A percentile compares a stretch with the other conserved stretches of the same genome.
These are phyloP conservation scores for Cynaeus angustus DNA, from an alignment of 2,888 invertebrate species.

Conservation along the genomic window DNA sequence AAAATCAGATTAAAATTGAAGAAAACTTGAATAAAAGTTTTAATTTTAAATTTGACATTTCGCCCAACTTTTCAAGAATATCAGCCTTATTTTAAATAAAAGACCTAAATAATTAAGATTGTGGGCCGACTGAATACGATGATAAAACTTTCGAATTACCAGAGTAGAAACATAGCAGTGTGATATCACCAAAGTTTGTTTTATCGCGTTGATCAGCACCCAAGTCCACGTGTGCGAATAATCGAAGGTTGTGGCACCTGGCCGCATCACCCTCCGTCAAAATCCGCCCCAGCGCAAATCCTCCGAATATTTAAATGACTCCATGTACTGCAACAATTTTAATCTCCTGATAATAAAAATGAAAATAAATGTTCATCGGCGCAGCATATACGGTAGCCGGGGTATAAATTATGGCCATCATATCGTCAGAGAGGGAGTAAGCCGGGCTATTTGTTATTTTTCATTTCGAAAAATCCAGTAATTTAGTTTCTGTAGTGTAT, in stretches of 20 bases:
- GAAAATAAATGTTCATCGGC: constrained; percentile 72
- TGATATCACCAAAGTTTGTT: background rate
- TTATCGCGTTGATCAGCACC: background rate
- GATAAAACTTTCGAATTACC: too few relatives aligned
- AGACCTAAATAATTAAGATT: too few relatives aligned
- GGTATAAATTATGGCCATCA: constrained; percentile 72
- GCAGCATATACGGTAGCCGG: constrained; percentile 66
- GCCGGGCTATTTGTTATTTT: constrained; percentile 73
- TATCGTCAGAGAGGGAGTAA: constrained; percentile 71
- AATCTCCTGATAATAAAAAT: constrained; percentile 73
- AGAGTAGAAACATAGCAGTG: too few relatives aligned
- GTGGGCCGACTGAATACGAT: too few relatives aligned
- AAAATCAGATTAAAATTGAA: too few relatives aligned
- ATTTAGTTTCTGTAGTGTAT: constrained; percentile 72
- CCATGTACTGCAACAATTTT: constrained; percentile 72
- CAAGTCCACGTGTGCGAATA: constrained; percentile 11
- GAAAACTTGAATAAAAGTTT: too few relatives aligned
- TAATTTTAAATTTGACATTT: too few relatives aligned
- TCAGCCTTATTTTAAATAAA: too few relatives aligned
- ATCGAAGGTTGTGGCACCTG: constrained; percentile 30
- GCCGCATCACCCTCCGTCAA: constrained; percentile 58
- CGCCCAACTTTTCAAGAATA: too few relatives aligned
- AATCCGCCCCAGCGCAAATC: constrained; percentile 63
- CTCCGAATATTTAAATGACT: constrained; percentile 69
- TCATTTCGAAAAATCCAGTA: constrained; percentile 73